phyloP scores from a whole-genome alignment of 2,888 invertebrate genomes.

The Hydrotaea diabolus region DNA sequence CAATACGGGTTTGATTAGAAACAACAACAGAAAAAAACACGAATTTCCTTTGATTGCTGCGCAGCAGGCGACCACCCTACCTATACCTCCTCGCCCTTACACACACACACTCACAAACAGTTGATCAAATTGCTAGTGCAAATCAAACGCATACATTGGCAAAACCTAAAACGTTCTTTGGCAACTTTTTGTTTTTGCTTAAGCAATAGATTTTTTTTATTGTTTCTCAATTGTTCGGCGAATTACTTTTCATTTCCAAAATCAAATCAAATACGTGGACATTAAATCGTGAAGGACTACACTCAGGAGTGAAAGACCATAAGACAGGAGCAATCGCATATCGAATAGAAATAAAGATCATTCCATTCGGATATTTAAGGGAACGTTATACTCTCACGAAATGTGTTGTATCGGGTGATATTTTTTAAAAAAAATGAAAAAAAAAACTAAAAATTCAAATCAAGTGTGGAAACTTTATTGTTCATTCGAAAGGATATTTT shows the following conservation, averaged over 20 bases:
- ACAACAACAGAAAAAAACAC: slow-evolving; percentile 36
- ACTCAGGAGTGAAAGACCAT: too few relatives aligned
- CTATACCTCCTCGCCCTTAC: background rate
- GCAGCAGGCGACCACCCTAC: background rate
- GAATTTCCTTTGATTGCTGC: slow-evolving; percentile 38
- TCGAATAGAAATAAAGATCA: too few relatives aligned
- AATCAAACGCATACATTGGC: slow-evolving; percentile 25
- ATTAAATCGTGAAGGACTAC: too few relatives aligned
- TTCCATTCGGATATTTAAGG: too few relatives aligned
- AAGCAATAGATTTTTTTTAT: slow-evolving; percentile 38
- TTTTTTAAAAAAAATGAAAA: too few relatives aligned
- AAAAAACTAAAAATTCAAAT: too few relatives aligned
- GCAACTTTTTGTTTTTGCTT: slow-evolving; percentile 36
- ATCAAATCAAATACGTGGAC: too few relatives aligned
- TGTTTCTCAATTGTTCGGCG: slow-evolving; percentile 30
- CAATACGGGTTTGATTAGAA: slow-evolving; percentile 53
- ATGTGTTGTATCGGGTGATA: too few relatives aligned
- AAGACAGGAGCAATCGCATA: too few relatives aligned
- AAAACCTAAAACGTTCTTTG: background rate
- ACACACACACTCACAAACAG: background rate
- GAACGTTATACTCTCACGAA: too few relatives aligned
- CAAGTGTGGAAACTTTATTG: too few relatives aligned
- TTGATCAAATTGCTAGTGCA: background rate
- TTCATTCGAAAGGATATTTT: too few relatives aligned
- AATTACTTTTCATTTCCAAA: background rate